Conservation (phyloP, 2,888 invertebrate species). For the Diogma glabrata region DNA sequence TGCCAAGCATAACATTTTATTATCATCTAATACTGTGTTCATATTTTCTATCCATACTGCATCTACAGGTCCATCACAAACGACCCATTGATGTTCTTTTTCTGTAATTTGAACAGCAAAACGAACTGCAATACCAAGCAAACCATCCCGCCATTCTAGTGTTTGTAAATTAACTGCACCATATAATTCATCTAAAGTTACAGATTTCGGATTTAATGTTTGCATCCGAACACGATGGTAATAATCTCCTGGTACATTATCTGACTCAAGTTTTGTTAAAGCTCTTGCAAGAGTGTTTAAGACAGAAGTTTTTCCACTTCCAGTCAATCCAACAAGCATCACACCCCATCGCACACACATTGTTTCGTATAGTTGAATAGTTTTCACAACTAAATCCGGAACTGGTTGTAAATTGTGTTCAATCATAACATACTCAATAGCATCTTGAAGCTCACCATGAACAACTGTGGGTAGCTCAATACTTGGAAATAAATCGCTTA, state of each 20-base stretch:
- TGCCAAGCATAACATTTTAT: constrained; percentile 84
- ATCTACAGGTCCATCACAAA: constrained; percentile 86
- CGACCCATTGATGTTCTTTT: constrained; percentile 78
- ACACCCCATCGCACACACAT: constrained; percentile 88
- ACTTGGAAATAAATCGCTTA: constrained; percentile 83
- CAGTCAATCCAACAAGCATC: constrained; percentile 85
- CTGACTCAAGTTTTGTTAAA: constrained; percentile 50
- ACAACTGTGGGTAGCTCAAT: constrained; percentile 65
- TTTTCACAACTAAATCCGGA: constrained; percentile 53
- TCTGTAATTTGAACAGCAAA: constrained; percentile 31
- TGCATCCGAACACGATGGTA: constrained; percentile 65
- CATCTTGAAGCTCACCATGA: constrained; percentile 61
- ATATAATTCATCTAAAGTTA: constrained; percentile 77
- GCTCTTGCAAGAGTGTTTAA: constrained; percentile 62
- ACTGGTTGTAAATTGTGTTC: constrained; percentile 56
- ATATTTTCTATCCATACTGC: constrained; percentile 92
- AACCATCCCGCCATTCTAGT: constrained; percentile 83
- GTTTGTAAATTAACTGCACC: constrained; percentile 76
- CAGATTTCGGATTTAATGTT: constrained; percentile 79
- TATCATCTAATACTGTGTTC: constrained; percentile 86
- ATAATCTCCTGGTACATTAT: constrained; percentile 46
- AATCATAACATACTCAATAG: constrained; percentile 44
- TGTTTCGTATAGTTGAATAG: constrained; percentile 80
- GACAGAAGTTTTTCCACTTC: constrained; percentile 72
- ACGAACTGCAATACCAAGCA: constrained; percentile 48